Evolutionary conservation across 2,797 vertebrate genomes (phyloP).

Genomic region (Macropus fuliginosus): DNA sequence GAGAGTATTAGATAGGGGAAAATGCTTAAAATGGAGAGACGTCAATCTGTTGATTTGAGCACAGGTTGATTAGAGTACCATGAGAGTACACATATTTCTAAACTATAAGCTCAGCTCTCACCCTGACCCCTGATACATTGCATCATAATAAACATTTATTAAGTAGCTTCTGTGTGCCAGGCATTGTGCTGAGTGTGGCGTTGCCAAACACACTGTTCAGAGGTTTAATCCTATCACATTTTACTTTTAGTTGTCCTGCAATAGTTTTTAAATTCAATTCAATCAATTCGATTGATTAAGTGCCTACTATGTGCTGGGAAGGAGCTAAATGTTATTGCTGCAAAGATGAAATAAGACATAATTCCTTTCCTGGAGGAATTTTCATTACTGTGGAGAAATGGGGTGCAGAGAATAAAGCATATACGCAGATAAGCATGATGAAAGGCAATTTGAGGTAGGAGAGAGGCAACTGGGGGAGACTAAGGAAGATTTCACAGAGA

Average conservation of each 20-base stretch:
- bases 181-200: background rate
- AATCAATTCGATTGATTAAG: background rate
- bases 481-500: background rate
- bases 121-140: background rate
- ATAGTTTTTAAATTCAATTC: background rate
- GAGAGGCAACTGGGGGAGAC: background rate
- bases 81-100: background rate
- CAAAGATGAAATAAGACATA: background rate
- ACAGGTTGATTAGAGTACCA: background rate
- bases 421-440: background rate
- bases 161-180: background rate
- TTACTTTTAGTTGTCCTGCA: background rate
- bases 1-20: background rate
- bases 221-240: background rate
- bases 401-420: conserved; percentile 19
- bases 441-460: background rate
- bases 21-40: background rate
- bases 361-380: background rate
- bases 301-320: background rate
- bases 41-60: background rate
- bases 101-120: background rate
- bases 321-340: background rate
- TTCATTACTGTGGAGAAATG: conserved; percentile 11
- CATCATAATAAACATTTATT: background rate
- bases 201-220: background rate